Evolutionary conservation across 2,113 vertebrate genomes (phyloP).

Genomic region (Prunella himalayana): DNA sequence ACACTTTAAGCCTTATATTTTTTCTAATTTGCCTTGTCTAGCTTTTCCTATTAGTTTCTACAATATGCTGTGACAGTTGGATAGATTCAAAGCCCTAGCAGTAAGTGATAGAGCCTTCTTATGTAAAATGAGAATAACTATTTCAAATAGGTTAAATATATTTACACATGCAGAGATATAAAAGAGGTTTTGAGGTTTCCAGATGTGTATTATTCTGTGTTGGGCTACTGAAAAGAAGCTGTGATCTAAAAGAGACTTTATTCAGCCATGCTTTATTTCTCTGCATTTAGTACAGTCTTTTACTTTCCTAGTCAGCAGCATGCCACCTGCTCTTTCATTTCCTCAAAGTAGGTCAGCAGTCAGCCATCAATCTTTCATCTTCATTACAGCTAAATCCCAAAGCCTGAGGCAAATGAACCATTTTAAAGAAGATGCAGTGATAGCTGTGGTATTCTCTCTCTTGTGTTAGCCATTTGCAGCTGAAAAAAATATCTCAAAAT

Average conservation of each 20-base stretch:
- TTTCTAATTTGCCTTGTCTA: not conserved
- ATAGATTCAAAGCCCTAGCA: not conserved
- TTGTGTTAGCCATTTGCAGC: slow-evolving; percentile 31
- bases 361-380: slow-evolving; percentile 72
- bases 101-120: not conserved
- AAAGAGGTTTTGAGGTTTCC: slow-evolving; percentile 1
- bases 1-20: not conserved
- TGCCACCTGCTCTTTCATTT: slow-evolving; percentile 70
- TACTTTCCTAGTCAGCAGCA: slow-evolving; percentile 54
- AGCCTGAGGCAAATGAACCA: slow-evolving; percentile 64
- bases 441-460: slow-evolving; percentile 18
- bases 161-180: not conserved
- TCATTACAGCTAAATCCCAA: slow-evolving; percentile 67
- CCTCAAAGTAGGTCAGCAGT: slow-evolving; percentile 72
- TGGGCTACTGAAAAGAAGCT: not conserved
- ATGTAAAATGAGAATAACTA: not conserved
- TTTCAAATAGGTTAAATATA: slow-evolving; percentile 6
- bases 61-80: not conserved
- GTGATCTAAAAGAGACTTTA: slow-evolving; percentile 27
- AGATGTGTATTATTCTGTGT: not conserved
- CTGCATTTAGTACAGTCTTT: slow-evolving; percentile 15
- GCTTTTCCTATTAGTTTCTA: not conserved
- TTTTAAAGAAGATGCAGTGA: slow-evolving; percentile 57
- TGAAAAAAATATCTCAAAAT: slow-evolving; percentile 10
- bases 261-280: slow-evolving; percentile 24